Evolutionary conservation across 2,113 vertebrate species (phyloP).

Genomic region (Catagonus wagneri): DNA sequence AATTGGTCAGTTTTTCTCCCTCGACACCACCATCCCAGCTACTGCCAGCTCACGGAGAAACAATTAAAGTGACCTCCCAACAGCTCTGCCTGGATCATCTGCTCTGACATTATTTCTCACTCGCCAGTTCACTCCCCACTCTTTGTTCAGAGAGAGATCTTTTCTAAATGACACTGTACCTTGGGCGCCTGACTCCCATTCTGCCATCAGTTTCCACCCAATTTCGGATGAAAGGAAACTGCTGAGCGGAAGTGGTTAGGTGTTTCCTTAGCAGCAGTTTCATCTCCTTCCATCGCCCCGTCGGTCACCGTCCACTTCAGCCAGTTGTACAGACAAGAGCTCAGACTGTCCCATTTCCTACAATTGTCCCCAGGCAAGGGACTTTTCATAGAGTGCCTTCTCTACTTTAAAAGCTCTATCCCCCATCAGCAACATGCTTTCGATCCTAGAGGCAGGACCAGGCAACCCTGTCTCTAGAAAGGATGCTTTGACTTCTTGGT

Average conservation of each 20-base stretch:
- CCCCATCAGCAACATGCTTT: background rate
- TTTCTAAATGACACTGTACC: background rate
- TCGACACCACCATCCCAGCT: background rate
- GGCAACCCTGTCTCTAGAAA: background rate
- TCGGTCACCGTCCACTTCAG: background rate
- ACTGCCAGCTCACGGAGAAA: background rate
- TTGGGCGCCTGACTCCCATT: rapidly evolving
- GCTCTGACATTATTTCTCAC: background rate
- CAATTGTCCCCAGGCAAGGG: background rate
- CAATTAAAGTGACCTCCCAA: background rate
- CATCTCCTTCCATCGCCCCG: rapidly evolving
- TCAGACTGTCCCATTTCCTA: background rate
- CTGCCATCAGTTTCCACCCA: background rate
- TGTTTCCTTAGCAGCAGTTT: rapidly evolving
- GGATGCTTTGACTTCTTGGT: background rate
- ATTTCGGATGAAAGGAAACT: background rate
- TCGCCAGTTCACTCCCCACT: background rate
- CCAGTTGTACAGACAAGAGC: background rate
- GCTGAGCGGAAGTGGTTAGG: background rate
- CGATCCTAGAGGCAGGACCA: background rate
- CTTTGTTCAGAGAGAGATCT: background rate
- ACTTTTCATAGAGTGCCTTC: background rate
- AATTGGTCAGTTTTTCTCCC: background rate
- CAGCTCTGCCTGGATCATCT: background rate
- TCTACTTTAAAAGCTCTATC: background rate